Evolutionary conservation across 2,797 vertebrate genomes (phyloP), one percentile per base, ranked within the genome.

Genomic region (Darevskia mixta): DNA sequence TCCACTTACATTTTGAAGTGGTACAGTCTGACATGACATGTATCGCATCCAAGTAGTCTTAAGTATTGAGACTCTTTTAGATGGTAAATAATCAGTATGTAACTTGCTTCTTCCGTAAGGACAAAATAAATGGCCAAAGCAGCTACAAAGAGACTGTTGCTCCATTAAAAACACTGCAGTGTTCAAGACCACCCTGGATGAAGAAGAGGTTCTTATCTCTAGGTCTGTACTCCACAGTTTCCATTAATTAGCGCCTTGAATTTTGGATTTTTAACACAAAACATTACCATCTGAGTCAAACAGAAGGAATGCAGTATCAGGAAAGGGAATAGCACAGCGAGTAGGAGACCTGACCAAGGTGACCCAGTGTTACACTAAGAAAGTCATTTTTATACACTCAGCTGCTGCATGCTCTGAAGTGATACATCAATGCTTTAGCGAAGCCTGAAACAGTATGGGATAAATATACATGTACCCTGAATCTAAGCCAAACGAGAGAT

Each of bases 301-400:
- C 27, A 1, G 82, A 86, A 88, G 82, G 88, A 89, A 93, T 85
- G 83, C 4, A 90, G 66, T 90, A 91, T 84, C 75, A 79, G 71
- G 27, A 86, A 92, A 95, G 88, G 93, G 93, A 96, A 95, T 83
- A 94, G 92, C 41, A 91, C 89, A 92, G 18, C 84, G 95, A 95
- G 92, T 86, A 75, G 82, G 89, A 88, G 87, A 90, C 25, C 78
- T 90, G 86, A 92, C 81, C 88, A 87, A 94, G 93, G 91, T 92
- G 84, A 93, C 81, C 27, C 90, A 82, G 67, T 86, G 88, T 84
- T 66, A 55, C 15, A 92, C 87, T 67, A 86, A 89, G 73, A 82
- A 76, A 84, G 55, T 79, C 66, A 88, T 83, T 79, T 92, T 88
- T 90, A 73, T 64, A 82, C 85, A 89, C 82, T 91, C 87, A 92